Conservation (phyloP, 2,797 vertebrate species). For the Eleutherodactylus coqui region DNA sequence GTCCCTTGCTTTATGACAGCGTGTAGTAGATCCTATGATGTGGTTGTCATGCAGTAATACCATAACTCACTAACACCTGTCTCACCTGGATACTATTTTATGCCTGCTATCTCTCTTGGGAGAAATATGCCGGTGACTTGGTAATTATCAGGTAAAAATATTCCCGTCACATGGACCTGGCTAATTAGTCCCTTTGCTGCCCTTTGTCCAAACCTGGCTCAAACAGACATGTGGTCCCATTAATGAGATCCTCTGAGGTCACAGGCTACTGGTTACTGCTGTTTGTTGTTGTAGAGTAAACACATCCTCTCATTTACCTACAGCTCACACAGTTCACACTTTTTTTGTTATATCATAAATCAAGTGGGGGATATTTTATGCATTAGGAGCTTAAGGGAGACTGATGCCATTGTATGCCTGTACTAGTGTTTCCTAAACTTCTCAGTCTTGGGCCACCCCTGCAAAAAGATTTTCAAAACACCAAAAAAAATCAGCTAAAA, state of each 20-base stretch:
- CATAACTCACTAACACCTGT: conserved; percentile 2
- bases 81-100: conserved; percentile 35
- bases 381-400: too few relatives aligned
- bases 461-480: too few relatives aligned
- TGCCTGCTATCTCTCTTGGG: conserved; percentile 3
- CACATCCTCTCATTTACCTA: background rate
- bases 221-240: conserved; percentile 3
- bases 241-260: conserved; percentile 52
- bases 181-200: conserved; percentile 56
- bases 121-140: background rate
- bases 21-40: background rate
- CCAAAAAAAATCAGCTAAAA: too few relatives aligned
- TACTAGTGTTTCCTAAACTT: too few relatives aligned
- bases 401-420: too few relatives aligned
- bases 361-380: too few relatives aligned
- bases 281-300: conserved; percentile 37
- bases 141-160: conserved; percentile 26
- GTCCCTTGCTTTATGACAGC: background rate
- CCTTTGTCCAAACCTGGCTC: conserved; percentile 18
- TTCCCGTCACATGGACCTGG: conserved; percentile 7
- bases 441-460: too few relatives aligned
- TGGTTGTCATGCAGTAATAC: conserved; percentile 20
- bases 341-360: background rate
- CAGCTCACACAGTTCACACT: too few relatives aligned
- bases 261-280: background rate